Conservation (phyloP, 2,113 vertebrate species). For the Saccopteryx bilineata region DNA sequence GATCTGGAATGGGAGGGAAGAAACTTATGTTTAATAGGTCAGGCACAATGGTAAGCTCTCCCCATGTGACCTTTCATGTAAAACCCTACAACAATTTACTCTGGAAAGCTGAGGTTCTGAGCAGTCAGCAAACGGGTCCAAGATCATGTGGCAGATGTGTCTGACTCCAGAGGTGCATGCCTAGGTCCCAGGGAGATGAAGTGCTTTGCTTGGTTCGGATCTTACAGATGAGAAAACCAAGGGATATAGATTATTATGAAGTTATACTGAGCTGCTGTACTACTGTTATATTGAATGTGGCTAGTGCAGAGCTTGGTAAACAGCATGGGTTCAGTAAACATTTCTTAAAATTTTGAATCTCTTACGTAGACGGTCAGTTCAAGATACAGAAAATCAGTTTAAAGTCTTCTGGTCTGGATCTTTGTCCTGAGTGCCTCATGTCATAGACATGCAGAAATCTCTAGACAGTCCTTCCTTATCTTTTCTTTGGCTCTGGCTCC, state of each 20-base stretch:
- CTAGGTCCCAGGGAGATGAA: neutral
- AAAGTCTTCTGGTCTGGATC: constrained; percentile 32
- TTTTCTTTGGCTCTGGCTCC: neutral
- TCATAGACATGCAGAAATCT: neutral
- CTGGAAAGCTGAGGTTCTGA: constrained; percentile 24
- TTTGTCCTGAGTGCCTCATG: constrained; percentile 36
- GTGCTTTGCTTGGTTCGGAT: neutral
- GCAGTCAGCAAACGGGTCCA: neutral
- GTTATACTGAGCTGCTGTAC: neutral
- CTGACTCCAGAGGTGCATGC: neutral
- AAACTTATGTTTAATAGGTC: neutral
- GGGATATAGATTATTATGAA: neutral
- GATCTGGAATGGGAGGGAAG: constrained; percentile 43
- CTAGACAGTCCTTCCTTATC: neutral
- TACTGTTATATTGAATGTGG: neutral
- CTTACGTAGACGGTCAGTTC: neutral
- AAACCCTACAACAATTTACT: neutral
- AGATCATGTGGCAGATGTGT: neutral
- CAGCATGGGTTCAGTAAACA: neutral
- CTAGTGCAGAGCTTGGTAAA: neutral
- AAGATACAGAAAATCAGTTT: neutral
- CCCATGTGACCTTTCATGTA: neutral
- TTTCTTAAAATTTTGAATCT: constrained; percentile 12
- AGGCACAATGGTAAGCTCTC: neutral
- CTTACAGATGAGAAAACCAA: constrained; percentile 54